Base-by-base conservation (phyloP, 2,113 vertebrate species). In the Leptobrachium leishanense region DNA sequence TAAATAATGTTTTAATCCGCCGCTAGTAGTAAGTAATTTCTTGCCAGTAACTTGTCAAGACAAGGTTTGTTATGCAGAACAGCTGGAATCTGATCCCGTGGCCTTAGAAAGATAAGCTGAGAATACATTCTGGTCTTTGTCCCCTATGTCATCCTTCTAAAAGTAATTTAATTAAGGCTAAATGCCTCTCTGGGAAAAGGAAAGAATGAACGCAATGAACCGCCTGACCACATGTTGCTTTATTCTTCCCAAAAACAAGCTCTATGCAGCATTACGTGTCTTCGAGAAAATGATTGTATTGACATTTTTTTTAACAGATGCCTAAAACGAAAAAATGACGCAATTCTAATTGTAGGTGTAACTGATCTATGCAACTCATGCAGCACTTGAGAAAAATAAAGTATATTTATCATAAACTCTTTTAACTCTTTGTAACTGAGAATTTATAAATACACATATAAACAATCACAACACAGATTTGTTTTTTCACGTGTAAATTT, bases 21-120 rank as follows among this genome's bases (percentile, higher is more conserved):
- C 8, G 8, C 46, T 50, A 50, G 46, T 1, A 50, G 46, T 31
- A 31, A 31, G 20, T 31, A 31, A 31, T 5, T 50, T 50, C 43
- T 55, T 62, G 67, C 75, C 77, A 75, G 62, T 15, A 69, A 43
- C 76, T 66, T 71, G 76, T 83, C 80, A 78, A 57, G 44, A 46
- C 55, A 66, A 82, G 59, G 80, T 72, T 55, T 62, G 43, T 80
- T 57, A 3, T 41, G 78, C 71, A 82, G 78, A 86, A 85, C 86
- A 89, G 87, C 86, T 88, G 86, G 85, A 85, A 71, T 68, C 64
- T 88, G 86, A 89, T 86, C 86, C 85, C 82, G 79, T 73, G 79
- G 85, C 81, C 81, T 81, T 81, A 85, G 88, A 85, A 88, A 89
- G 83, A 87, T 85, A 87, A 87, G 83, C 79, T 85, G 71, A 86